A percentile compares a stretch with the other conserved stretches of the same genome.
phyloP scores from a whole-genome alignment of 2,797 vertebrate genomes.

The Chelidonichthys spinosus region DNA sequence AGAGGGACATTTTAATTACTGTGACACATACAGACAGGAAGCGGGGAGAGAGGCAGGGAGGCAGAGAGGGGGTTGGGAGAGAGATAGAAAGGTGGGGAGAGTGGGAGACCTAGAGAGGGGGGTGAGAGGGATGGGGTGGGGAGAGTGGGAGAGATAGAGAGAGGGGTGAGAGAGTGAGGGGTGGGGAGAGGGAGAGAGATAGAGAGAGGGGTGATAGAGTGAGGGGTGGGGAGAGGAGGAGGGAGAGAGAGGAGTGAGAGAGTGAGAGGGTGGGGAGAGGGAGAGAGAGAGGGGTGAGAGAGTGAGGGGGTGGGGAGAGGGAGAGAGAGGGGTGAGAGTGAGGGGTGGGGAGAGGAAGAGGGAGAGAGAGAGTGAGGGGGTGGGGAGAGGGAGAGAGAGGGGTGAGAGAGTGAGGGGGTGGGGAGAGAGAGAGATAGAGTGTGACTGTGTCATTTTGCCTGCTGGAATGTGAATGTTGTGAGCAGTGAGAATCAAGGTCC shows the following conservation, averaged over 20 bases:
- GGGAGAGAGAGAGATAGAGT: not conserved
- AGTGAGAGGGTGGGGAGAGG: too few relatives aligned
- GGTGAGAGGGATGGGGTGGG: not conserved
- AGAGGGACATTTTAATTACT: constrained; percentile 58
- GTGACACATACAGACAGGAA: constrained; percentile 17
- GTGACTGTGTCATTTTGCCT: too few relatives aligned
- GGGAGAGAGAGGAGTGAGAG: not conserved
- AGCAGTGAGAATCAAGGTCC: too few relatives aligned
- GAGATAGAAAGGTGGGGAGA: too few relatives aligned
- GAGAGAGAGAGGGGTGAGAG: not conserved
- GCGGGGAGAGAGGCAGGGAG: not conserved
- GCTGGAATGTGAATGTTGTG: too few relatives aligned
- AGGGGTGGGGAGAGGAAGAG: not conserved
- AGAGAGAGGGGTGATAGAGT: not conserved
- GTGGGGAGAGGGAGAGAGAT: not conserved
- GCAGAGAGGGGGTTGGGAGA: not conserved
- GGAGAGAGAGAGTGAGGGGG: not conserved
- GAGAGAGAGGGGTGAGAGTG: not conserved
- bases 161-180: not conserved
- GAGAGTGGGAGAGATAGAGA: not conserved
- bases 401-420: too few relatives aligned
- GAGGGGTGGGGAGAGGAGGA: not conserved
- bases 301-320: not conserved
- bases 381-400: too few relatives aligned
- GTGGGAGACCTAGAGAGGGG: too few relatives aligned